phyloP scores from a whole-genome alignment of 2,888 invertebrate genomes.

The Melanostoma scalare region DNA sequence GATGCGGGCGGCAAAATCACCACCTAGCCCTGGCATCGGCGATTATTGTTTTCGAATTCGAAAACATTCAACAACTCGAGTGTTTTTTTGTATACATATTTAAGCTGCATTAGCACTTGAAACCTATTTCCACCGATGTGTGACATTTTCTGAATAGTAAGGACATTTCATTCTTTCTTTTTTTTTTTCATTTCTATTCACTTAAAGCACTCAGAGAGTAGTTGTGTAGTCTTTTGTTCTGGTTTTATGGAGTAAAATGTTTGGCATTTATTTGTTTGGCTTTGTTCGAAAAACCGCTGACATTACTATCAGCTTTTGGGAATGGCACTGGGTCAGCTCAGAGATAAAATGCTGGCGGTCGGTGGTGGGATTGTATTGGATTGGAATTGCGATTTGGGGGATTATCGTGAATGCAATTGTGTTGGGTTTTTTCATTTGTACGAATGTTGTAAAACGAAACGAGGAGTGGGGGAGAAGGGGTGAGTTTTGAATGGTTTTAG shows the following conservation, averaged over 20 bases:
- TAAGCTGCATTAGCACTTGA: constrained; percentile 69
- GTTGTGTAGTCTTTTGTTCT: constrained; percentile 60
- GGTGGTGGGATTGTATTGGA: constrained; percentile 20
- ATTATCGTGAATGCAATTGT: constrained; percentile 57
- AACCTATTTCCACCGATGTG: constrained; percentile 69
- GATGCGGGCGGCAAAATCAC: constrained; percentile 22
- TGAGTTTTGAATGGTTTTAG: constrained; percentile 1
- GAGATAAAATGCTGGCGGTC: constrained; percentile 20
- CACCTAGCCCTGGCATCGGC: constrained; percentile 10
- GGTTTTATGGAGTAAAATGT: constrained; percentile 68
- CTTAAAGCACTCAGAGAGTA: constrained; percentile 49
- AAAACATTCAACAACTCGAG: constrained; percentile 35
- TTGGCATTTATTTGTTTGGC: constrained; percentile 70
- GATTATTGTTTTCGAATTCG: constrained; percentile 65
- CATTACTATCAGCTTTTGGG: constrained; percentile 62
- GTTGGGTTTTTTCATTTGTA: constrained; percentile 14
- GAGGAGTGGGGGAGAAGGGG: neutral
- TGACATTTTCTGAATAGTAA: constrained; percentile 65
- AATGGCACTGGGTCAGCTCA: constrained; percentile 52
- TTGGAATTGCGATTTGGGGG: constrained; percentile 48
- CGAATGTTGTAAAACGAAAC: constrained; percentile 18
- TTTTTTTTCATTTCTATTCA: constrained; percentile 29
- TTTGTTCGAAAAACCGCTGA: constrained; percentile 72
- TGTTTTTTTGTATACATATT: constrained; percentile 26
- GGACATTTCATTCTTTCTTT: constrained; percentile 7